These are phyloP conservation scores for Polydesmus complanatus DNA, from an alignment of 2,888 invertebrate genomes.

Conservation along the genomic window DNA sequence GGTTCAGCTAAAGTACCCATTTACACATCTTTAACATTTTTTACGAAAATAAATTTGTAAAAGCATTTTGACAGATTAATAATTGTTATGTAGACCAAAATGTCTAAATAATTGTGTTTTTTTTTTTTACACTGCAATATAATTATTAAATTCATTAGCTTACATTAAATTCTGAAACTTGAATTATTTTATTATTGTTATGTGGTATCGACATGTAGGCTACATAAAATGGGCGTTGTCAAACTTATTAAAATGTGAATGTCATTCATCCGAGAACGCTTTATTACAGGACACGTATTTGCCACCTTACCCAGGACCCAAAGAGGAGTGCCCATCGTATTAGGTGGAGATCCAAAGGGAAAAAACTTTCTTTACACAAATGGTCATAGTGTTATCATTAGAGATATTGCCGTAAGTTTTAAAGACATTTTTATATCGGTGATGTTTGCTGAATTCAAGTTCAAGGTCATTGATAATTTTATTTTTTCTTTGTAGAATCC, in stretches of 20 bases:
- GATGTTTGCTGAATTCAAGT: conserved; percentile 5
- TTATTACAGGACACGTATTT: conserved; percentile 39
- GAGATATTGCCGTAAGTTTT: conserved; percentile 72
- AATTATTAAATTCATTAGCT: too few relatives aligned
- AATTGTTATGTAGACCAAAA: too few relatives aligned
- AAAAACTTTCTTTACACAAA: conserved; percentile 93
- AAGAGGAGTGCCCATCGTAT: conserved; percentile 83
- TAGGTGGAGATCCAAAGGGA: conserved; percentile 93
- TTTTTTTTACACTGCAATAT: too few relatives aligned
- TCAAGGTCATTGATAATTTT: conserved; percentile 1
- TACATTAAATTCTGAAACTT: too few relatives aligned
- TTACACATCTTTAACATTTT: too few relatives aligned
- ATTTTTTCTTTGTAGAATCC: conserved; percentile 51
- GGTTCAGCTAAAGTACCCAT: too few relatives aligned
- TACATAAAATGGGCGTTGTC: background rate
- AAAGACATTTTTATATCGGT: too few relatives aligned
- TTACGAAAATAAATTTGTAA: too few relatives aligned
- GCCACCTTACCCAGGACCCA: conserved; percentile 88
- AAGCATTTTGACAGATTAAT: too few relatives aligned
- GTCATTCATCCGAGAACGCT: background rate
- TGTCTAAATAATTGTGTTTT: too few relatives aligned
- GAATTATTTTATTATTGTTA: too few relatives aligned
- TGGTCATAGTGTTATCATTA: conserved; percentile 93
- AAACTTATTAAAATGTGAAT: background rate
- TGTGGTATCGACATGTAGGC: too few relatives aligned